These are phyloP conservation scores for Diadegma fenestrale DNA, from an alignment of 2,888 invertebrate species.

Conservation along the genomic window DNA sequence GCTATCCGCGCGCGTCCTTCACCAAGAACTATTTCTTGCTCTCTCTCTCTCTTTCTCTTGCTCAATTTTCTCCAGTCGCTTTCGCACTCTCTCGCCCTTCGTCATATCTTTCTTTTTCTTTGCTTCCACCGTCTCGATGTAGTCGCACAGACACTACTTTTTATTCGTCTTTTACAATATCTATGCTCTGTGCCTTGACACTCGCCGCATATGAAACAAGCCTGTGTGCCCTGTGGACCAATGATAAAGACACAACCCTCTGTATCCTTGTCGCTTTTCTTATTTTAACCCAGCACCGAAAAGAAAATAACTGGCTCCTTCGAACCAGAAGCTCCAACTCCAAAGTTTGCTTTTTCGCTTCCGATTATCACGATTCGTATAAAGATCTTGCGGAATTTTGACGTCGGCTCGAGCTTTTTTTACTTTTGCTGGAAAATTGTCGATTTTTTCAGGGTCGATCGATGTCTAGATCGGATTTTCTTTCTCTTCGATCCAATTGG, in stretches of 20 bases:
- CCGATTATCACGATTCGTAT: neutral
- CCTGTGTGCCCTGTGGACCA: slow-evolving; percentile 23
- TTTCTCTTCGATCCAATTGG: too few relatives aligned
- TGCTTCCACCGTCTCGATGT: slow-evolving; percentile 7
- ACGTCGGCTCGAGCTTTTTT: neutral
- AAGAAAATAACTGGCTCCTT: neutral
- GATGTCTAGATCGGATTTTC: too few relatives aligned
- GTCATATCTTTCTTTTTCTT: slow-evolving; percentile 4
- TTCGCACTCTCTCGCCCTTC: neutral
- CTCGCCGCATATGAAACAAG: slow-evolving; percentile 28
- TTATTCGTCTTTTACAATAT: slow-evolving; percentile 33
- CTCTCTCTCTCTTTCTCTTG: slow-evolving; percentile 16
- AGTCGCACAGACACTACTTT: slow-evolving; percentile 37
- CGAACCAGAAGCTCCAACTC: neutral
- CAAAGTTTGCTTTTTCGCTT: neutral
- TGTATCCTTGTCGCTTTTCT: slow-evolving; percentile 10
- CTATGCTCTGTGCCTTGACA: slow-evolving; percentile 27
- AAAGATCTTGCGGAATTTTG: neutral
- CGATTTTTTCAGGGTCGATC: too few relatives aligned
- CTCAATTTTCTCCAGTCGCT: neutral
- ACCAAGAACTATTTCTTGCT: slow-evolving; percentile 50
- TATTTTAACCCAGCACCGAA: neutral
- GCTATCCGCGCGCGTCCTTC: slow-evolving; percentile 22
- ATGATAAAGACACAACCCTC: slow-evolving; percentile 13
- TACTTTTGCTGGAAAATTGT: neutral